These are phyloP conservation scores for Anarhynchus alexandrinus DNA, from an alignment of 2,113 vertebrate genomes.

Conservation along the genomic window DNA sequence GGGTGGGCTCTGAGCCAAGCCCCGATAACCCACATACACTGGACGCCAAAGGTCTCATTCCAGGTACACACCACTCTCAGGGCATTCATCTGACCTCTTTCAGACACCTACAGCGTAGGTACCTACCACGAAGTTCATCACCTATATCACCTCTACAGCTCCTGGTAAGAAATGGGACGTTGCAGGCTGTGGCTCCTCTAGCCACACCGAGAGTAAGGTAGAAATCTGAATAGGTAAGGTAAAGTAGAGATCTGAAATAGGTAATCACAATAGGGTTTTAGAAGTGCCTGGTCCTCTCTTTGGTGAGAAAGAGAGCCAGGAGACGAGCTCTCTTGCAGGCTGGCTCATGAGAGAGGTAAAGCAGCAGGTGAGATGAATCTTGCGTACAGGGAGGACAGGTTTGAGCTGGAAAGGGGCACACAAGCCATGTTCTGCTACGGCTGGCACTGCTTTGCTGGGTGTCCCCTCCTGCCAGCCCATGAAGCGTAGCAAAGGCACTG, in stretches of 20 bases:
- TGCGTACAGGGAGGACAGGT: rapidly evolving
- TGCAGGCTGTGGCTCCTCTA: neutral
- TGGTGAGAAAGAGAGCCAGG: neutral
- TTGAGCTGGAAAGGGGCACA: neutral
- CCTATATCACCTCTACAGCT: neutral
- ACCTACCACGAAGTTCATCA: neutral
- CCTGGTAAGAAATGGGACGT: neutral
- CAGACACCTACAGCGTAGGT: neutral
- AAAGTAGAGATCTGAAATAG: neutral
- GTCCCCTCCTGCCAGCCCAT: neutral
- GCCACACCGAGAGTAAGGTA: neutral
- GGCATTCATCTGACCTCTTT: neutral
- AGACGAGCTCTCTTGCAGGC: neutral
- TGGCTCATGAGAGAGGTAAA: neutral
- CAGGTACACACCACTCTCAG: neutral
- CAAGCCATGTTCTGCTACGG: neutral
- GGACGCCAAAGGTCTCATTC: neutral
- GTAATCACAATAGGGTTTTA: neutral
- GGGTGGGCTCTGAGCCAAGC: neutral
- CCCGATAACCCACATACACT: neutral
- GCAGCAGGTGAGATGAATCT: neutral
- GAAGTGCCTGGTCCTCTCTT: neutral
- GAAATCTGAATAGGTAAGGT: neutral
- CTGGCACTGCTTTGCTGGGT: neutral
- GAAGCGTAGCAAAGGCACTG: neutral